Evolutionary conservation across 2,797 vertebrate genomes (phyloP).

Genomic region (Ctenochaetus hawaiiensis): DNA sequence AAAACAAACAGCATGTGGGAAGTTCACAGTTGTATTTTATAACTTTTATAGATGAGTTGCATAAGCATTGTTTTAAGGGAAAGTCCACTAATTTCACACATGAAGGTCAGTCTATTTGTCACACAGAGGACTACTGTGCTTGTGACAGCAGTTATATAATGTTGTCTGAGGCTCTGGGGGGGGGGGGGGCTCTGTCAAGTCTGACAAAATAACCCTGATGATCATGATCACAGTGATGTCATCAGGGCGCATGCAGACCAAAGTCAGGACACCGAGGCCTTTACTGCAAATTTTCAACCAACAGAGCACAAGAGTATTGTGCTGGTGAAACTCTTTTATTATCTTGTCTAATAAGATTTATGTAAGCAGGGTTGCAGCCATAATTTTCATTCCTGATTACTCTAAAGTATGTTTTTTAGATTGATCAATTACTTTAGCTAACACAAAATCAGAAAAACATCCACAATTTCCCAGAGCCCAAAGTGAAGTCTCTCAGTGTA

Average conservation of each 20-base stretch:
- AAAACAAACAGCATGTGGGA: slow-evolving; percentile 8
- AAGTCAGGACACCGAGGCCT: no score
- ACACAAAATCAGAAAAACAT: no score
- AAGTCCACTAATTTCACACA: neutral
- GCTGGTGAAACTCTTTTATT: neutral
- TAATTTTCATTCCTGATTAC: no score
- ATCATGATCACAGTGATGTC: neutral
- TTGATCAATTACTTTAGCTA: no score
- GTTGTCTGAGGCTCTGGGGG: neutral
- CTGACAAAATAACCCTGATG: neutral
- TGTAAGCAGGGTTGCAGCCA: neutral
- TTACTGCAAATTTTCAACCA: no score
- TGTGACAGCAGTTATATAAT: neutral
- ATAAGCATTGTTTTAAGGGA: neutral
- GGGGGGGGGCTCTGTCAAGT: neutral
- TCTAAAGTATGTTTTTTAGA: no score
- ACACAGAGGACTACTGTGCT: no score
- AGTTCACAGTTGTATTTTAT: neutral
- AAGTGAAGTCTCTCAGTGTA: neutral
- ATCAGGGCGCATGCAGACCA: neutral
- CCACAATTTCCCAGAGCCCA: neutral
- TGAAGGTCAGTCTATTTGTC: neutral
- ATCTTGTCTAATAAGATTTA: neutral
- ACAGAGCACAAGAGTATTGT: neutral
- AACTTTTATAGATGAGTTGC: neutral